phyloP scores from a whole-genome alignment of 30 jellyfish, hydroid and myxozoan genomes.

The Mastigias papua region DNA sequence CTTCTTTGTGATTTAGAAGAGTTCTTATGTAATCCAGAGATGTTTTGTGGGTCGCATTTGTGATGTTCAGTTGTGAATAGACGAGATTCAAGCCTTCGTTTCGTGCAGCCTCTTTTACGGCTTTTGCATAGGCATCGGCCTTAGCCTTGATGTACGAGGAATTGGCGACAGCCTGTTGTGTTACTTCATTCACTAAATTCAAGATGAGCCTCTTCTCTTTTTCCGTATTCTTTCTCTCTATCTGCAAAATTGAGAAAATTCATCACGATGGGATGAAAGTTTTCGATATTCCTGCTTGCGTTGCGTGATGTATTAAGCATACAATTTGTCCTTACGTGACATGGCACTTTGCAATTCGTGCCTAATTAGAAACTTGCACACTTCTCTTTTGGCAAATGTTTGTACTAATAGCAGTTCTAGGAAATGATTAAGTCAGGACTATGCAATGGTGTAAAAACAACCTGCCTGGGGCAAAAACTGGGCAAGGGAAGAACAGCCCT shows the following conservation, averaged over 20 bases:
- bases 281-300: too few relatives aligned
- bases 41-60: conserved; percentile 12
- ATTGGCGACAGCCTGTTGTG: conserved; percentile 26
- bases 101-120: conserved; percentile 27
- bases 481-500: too few relatives aligned
- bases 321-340: too few relatives aligned
- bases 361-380: too few relatives aligned
- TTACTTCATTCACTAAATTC: not conserved
- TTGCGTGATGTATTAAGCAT: too few relatives aligned
- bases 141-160: conserved; percentile 26
- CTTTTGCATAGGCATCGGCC: conserved; percentile 28
- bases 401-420: too few relatives aligned
- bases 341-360: too few relatives aligned
- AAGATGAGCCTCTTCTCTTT: not conserved
- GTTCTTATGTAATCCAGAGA: conserved; percentile 34
- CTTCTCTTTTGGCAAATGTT: too few relatives aligned
- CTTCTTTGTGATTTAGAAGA: conserved; percentile 16
- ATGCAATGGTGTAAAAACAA: too few relatives aligned
- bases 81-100: conserved; percentile 18
- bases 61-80: conserved; percentile 26
- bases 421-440: too few relatives aligned
- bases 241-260: conserved; percentile 19
- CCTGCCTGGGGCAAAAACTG: too few relatives aligned
- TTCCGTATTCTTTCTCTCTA: conserved; percentile 31
- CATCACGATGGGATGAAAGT: too few relatives aligned